Evolutionary conservation across 92 coral and sea anemone genomes (phyloP).

Genomic region (Scolanthus callimorphus): DNA sequence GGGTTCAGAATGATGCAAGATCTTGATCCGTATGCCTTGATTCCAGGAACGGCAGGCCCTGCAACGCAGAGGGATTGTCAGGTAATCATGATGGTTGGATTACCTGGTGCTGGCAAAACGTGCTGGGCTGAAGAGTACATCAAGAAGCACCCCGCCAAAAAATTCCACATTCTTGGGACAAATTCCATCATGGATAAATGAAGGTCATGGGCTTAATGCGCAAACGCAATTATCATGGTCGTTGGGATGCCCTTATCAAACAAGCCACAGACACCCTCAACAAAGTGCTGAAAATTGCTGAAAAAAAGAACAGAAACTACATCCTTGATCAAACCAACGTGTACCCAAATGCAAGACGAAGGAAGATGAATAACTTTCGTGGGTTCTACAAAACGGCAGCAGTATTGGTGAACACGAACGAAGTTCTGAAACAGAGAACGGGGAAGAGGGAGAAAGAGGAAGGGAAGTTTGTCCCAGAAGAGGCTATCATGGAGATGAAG

Average conservation of each 20-base stretch:
- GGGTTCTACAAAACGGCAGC: constrained; percentile 76
- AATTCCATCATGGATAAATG: constrained; percentile 87
- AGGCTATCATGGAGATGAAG: constrained; percentile 94
- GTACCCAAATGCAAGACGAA: constrained; percentile 85
- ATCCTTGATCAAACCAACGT: constrained; percentile 98
- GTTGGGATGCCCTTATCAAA: constrained; percentile 97
- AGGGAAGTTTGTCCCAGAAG: constrained; percentile 87
- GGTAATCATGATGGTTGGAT: constrained; percentile 95
- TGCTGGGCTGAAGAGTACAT: constrained; percentile 76
- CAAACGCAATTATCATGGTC: constrained; percentile 91
- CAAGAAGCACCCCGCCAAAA: constrained; percentile 73
- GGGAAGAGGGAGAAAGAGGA: constrained; percentile 68
- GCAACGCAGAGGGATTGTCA: constrained; percentile 65
- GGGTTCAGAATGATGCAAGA: constrained; percentile 69
- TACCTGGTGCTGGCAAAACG: constrained; percentile 93
- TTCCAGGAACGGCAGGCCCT: constrained; percentile 61
- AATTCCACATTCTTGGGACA: constrained; percentile 78
- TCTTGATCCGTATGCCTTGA: constrained; percentile 36
- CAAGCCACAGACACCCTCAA: constrained; percentile 85
- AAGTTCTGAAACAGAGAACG: constrained; percentile 68
- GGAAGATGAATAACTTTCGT: constrained; percentile 79
- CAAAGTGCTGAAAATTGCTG: constrained; percentile 82
- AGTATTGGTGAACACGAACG: constrained; percentile 72
- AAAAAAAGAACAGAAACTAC: constrained; percentile 79
- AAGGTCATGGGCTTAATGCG: constrained; percentile 87